Evolutionary conservation across 2,888 invertebrate species (phyloP), one percentile per base, ranked within the genome.

Genomic region (Phortica magna): DNA sequence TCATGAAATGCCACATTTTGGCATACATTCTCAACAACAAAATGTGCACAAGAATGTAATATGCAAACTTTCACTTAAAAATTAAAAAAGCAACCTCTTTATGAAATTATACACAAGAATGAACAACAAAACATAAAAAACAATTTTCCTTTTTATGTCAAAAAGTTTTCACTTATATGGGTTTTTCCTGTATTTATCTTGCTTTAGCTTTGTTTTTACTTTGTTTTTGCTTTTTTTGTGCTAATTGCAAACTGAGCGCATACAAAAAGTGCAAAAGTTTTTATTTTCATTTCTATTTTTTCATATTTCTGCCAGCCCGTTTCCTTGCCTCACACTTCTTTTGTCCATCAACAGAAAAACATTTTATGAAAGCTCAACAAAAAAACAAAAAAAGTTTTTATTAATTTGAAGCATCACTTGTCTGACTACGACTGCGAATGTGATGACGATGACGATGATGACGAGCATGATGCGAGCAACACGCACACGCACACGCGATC

Each of bases 401-500:
- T n/a, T 41, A 42, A 67, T 48, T 14, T 67, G 42, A 67, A 67
- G 67, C 67, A 67, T n/a, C 67, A 67, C 67, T 67, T 67, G 67
- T 67, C 67, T 67, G 67, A 64, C 39, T 22, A 61, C 64, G 12
- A 39, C 14, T 14, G 39, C 22, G 39, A 31, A 9, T 64, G 22
- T 7, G 22, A 59, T 67, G 67, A 64, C 39, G 5, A 59, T 67
- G 67, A 64, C 39, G 5, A 31, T 14, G 31, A 31, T 12, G 19
- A 14, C 64, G 19, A 17, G 48, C 3, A 59, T 19, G 59, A 17
- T 59, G 59, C 59, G 59, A 53, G 14, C 59, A 59, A 59, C 7
- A 17, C n/a, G 7, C 59, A 17, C 57, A 57, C 12, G 14, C n/a
- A n/a, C 59, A 59, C 59, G 19, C 59, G 31, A 2, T 31, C 48